Base-by-base conservation (phyloP, 92 coral and sea anemone genomes). In the Epizoanthus stellaris region DNA sequence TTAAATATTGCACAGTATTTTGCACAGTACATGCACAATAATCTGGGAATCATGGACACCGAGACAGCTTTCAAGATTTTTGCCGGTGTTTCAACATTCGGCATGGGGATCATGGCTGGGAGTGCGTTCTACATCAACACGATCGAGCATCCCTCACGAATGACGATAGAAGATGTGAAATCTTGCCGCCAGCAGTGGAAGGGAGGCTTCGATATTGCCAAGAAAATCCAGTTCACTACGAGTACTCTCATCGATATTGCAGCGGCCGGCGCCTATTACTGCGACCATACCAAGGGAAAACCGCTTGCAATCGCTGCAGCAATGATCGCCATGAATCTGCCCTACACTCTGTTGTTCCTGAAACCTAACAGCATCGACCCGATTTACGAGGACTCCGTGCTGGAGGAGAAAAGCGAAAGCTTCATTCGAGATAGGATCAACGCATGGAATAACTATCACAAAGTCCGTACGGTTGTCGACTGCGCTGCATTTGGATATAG, bases 81-180 rank as follows among this genome's bases (percentile, higher is more conserved):
- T 4, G 39, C 69, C 38, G 69, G 69, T 64, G 30, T 64, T 15
- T 20, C 36, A 30, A 64, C 69, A 2, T 64, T 64, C 30, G 39
- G 39, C 4, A 15, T 38, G 14, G 69, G 69, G 3, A 13, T 64
- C 11, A 64, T 64, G 69, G 69, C 69, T 12, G 69, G 69, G 9
- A 38, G 69, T 4, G 69, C 69, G 11, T 64, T 64, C 39, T 64
- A 64, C 69, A 64, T 64, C 69, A 64, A 64, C 69, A 64, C 69
- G 3, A 23, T 64, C 38, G 69, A 64, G 39, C 69, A 64, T 15
- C 69, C 69, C 4, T 64, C 69, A 6, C 69, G 69, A 9, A 64
- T 64, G 69, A 1, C 69, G 3, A 64, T 64, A 12, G 69, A 23
- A 64, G 69, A 64, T 38, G 30, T 38, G 36, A 64, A 64, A 6